Evolutionary conservation across 1,140 invertebrate species (phyloP).

Genomic region (Leptinotarsa defecta): DNA sequence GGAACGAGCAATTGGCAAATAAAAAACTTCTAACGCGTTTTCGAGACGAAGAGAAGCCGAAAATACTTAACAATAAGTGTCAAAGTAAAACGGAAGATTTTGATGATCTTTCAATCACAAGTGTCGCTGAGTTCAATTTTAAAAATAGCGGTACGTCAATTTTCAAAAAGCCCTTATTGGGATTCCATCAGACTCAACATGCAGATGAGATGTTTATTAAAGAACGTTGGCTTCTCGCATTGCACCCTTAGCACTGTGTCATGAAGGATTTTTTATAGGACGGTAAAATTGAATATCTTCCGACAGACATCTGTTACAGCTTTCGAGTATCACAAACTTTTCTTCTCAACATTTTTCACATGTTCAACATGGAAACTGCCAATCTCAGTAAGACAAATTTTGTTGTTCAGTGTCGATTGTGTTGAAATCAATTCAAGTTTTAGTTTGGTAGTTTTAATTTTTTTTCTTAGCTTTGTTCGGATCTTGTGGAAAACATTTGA

Average conservation of each 20-base stretch:
- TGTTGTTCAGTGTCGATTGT: too few species aligned
- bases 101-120: conserved; percentile 34
- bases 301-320: too few species aligned
- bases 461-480: too few species aligned
- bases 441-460: too few species aligned
- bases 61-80: too few species aligned
- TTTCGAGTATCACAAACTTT: too few species aligned
- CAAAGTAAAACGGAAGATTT: background rate
- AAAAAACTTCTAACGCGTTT: too few species aligned
- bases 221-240: conserved; percentile 33
- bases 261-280: background rate
- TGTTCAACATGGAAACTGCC: background rate
- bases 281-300: background rate
- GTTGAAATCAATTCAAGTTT: too few species aligned
- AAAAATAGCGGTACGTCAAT: conserved; percentile 28
- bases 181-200: conserved; percentile 45
- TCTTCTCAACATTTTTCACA: conserved; percentile 4
- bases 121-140: conserved; percentile 31
- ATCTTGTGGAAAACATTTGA: too few species aligned
- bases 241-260: conserved; percentile 19
- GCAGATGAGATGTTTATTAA: conserved; percentile 47
- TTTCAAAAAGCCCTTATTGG: conserved; percentile 35
- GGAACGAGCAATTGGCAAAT: too few species aligned
- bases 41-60: too few species aligned
- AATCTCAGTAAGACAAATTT: too few species aligned